Evolutionary conservation across 2,888 invertebrate genomes (phyloP), one percentile per base, ranked within the genome.

Genomic region (Sminthurides aquaticus): DNA sequence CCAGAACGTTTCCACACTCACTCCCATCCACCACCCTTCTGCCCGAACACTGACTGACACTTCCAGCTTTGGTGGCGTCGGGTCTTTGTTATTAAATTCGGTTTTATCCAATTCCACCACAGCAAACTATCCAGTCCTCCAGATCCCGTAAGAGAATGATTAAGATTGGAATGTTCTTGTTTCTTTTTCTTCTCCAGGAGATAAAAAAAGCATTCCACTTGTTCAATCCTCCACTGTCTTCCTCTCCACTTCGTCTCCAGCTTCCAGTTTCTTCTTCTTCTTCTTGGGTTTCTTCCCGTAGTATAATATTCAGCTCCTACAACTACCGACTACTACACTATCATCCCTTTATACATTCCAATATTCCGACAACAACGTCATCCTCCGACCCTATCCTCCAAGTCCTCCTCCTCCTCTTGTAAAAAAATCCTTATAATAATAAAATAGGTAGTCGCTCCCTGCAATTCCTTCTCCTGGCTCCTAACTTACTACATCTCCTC

Each of bases 151-250:
- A 52, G 5, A 26, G 49, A 61, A 20, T 54, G 55, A 54, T 61
- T 29, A 52, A 49, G 54, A 29, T 49, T 52, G 61, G 61, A 61
- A 61, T 61, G 61, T 61, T 54, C 61, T 52, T 61, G 29, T 61
- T 61, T 34, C 43, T 61, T 26, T 60, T 60, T 60, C 43, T 52
- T 52, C 29, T 54, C 61, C 61, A 34, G 52, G 61, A 61, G 49
- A 52, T 29, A 61, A 61, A 61, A 61, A 61, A 54, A 49, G 29
- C 61, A 61, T 61, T 61, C 61, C 61, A 61, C 54, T 61, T 52
- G 52, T 22, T 59, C 15, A 11, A 59, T 18, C 57, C 27, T n/a
- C n/a, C n/a, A n/a, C n/a, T n/a, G n/a, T 57, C 43, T 43, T 18
- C 43, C 18, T 43, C 43, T 43, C 43, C 11, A 43, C 18, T 18